phyloP scores from a whole-genome alignment of 2,888 invertebrate species.

The Deilephila porcellus region DNA sequence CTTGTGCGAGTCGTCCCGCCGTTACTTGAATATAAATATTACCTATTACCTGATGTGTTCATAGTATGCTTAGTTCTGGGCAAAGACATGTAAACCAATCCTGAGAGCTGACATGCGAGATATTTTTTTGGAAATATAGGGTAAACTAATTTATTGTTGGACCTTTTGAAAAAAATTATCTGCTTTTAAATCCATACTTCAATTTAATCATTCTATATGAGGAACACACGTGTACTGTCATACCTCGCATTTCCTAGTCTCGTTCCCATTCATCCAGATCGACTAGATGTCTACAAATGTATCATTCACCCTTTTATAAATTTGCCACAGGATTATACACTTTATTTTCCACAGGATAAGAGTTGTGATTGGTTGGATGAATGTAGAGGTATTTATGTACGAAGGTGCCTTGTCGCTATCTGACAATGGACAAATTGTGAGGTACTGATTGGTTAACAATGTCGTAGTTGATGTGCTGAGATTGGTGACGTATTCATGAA shows the following conservation, averaged over 20 bases:
- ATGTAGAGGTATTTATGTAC: not conserved
- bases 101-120: too few relatives aligned
- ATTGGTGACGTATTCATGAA: not conserved
- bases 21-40: too few relatives aligned
- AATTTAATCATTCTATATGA: not conserved
- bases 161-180: too few relatives aligned
- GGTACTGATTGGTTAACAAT: constrained; percentile 52
- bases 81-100: too few relatives aligned
- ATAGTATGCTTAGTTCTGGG: too few relatives aligned
- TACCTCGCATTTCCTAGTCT: constrained; percentile 30
- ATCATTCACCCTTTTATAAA: not conserved
- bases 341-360: constrained; percentile 13
- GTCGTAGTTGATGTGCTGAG: constrained; percentile 37
- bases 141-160: too few relatives aligned
- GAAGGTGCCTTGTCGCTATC: constrained; percentile 45
- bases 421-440: constrained; percentile 50
- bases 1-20: too few relatives aligned
- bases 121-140: too few relatives aligned
- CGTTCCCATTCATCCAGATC: constrained; percentile 32
- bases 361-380: not conserved
- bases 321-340: constrained; percentile 13
- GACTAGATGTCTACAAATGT: constrained; percentile 19
- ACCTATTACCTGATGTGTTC: too few relatives aligned
- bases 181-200: not conserved
- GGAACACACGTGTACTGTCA: constrained; percentile 17